A percentile compares a stretch with the other conserved stretches of the same genome.
phyloP scores from a whole-genome alignment of 2,888 invertebrate genomes.

The Galeopsomyia nigrocyanea region DNA sequence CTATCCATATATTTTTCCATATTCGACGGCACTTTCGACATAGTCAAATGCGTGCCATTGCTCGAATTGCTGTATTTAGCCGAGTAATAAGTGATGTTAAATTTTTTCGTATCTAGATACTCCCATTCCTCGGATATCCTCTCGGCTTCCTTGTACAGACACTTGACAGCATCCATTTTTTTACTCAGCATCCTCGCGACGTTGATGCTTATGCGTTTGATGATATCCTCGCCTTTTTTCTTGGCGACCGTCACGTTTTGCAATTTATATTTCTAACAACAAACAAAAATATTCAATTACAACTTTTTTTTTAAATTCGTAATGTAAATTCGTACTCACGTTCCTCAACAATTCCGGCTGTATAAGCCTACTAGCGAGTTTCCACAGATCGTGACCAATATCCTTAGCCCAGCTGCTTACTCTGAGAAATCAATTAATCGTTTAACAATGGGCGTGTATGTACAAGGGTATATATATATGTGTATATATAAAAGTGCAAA shows the following conservation, averaged over 20 bases:
- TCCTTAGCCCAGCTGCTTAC: slow-evolving; percentile 84
- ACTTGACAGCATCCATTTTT: slow-evolving; percentile 91
- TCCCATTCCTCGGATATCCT: slow-evolving; percentile 75
- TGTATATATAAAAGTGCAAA: background rate
- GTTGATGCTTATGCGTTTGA: slow-evolving; percentile 84
- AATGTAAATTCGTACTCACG: slow-evolving; percentile 71
- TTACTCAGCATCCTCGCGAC: slow-evolving; percentile 88
- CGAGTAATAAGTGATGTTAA: slow-evolving; percentile 77
- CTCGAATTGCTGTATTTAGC: slow-evolving; percentile 81
- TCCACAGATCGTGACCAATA: slow-evolving; percentile 85
- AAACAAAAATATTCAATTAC: no score
- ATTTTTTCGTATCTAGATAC: slow-evolving; percentile 36
- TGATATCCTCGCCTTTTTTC: slow-evolving; percentile 84
- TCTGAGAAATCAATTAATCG: slow-evolving; percentile 67
- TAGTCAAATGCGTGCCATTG: slow-evolving; percentile 50
- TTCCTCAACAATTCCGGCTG: slow-evolving; percentile 82
- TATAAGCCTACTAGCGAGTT: slow-evolving; percentile 82
- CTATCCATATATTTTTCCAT: slow-evolving; percentile 52
- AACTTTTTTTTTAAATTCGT: no score
- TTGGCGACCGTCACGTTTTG: slow-evolving; percentile 84
- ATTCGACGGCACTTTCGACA: slow-evolving; percentile 58
- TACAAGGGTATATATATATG: background rate
- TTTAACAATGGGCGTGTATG: no score
- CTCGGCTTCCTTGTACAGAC: slow-evolving; percentile 85
- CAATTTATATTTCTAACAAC: slow-evolving; percentile 80